Conservation (phyloP, 2,113 vertebrate species). For the Serinus canaria region DNA sequence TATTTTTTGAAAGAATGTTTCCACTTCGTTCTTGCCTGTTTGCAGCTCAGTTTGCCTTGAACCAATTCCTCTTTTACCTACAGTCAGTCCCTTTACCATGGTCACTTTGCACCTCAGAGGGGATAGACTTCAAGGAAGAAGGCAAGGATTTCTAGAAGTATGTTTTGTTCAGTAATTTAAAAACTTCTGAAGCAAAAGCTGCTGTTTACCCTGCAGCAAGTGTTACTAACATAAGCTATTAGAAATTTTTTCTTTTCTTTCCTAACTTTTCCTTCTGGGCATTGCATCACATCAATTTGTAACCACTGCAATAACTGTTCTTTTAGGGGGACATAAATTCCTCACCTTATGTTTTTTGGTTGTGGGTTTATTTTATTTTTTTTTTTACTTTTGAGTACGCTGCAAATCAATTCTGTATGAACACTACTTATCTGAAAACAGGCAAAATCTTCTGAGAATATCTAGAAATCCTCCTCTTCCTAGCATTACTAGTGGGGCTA, state of each 20-base stretch:
- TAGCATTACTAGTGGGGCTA: neutral
- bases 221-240: neutral
- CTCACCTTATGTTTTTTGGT: neutral
- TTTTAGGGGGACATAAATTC: neutral
- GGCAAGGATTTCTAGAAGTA: neutral
- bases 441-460: neutral
- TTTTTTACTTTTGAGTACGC: fast-evolving
- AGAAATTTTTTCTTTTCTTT: neutral
- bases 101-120: neutral
- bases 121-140: neutral
- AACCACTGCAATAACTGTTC: neutral
- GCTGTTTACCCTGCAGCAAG: neutral
- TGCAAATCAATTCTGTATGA: neutral
- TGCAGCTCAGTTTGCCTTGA: neutral
- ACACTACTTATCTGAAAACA: neutral
- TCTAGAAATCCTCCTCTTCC: neutral
- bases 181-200: neutral
- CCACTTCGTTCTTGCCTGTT: neutral
- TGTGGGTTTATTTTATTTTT: no score
- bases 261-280: neutral
- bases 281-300: neutral
- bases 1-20: neutral
- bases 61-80: fast-evolving
- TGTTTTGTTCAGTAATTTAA: neutral
- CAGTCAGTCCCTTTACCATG: neutral